Evolutionary conservation across 2,888 invertebrate genomes (phyloP).

Genomic region (Conus canariensis): DNA sequence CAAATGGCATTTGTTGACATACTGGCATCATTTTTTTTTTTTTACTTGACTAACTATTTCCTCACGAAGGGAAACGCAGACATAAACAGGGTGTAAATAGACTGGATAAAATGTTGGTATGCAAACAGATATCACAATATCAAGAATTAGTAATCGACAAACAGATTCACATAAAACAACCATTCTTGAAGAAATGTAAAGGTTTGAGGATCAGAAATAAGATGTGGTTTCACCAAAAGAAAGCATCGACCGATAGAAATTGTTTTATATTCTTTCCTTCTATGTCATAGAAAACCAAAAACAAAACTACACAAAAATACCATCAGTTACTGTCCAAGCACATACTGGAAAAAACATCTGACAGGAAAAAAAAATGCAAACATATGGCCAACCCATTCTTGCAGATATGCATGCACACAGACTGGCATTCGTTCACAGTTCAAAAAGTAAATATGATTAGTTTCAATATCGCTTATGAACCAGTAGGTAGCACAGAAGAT

Average conservation of each 20-base stretch:
- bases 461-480: too few species aligned
- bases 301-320: background rate
- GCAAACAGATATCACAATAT: background rate
- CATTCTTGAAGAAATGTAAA: background rate
- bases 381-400: too few species aligned
- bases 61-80: background rate
- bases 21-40: background rate
- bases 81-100: background rate
- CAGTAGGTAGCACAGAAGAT: too few species aligned
- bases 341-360: too few species aligned
- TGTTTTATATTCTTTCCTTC: background rate
- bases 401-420: slow-evolving; percentile 1
- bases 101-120: background rate
- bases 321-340: too few species aligned
- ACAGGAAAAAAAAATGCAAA: too few species aligned
- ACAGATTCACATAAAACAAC: background rate
- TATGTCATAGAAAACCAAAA: background rate
- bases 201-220: background rate
- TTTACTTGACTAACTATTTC: background rate
- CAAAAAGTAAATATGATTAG: too few species aligned
- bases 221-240: background rate
- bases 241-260: background rate
- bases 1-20: background rate
- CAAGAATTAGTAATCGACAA: too few species aligned
- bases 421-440: background rate